phyloP scores from a whole-genome alignment of 2,888 invertebrate genomes.

The Aphodius granarius region DNA sequence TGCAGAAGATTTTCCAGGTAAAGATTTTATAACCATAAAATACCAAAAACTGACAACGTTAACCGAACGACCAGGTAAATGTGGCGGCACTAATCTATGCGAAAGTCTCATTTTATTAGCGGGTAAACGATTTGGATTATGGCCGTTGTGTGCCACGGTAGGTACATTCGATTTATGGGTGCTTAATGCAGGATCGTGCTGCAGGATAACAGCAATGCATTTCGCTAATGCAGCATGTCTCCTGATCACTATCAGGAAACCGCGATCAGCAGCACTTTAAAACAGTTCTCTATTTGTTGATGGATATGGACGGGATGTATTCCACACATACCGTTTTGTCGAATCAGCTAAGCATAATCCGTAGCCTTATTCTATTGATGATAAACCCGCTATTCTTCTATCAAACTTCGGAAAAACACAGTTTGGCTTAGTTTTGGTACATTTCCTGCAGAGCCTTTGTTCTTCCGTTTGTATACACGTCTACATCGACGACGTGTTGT shows the following conservation, averaged over 20 bases:
- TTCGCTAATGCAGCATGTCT: neutral
- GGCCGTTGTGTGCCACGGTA: neutral
- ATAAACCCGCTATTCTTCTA: neutral
- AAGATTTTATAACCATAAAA: neutral
- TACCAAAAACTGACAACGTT: neutral
- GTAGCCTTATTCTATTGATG: too few species aligned
- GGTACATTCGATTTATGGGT: neutral
- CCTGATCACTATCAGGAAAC: neutral
- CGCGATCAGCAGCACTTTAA: neutral
- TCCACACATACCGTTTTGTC: too few species aligned
- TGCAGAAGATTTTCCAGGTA: too few species aligned
- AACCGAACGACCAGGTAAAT: neutral
- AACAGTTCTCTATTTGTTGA: neutral
- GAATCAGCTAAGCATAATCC: too few species aligned
- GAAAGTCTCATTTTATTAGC: neutral
- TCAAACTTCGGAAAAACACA: neutral
- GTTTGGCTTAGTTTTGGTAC: neutral
- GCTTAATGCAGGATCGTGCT: neutral
- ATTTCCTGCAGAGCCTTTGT: neutral
- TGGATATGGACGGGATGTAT: neutral
- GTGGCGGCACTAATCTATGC: neutral
- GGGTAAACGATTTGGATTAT: neutral
- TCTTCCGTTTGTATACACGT: neutral
- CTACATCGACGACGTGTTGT: neutral
- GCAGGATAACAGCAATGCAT: neutral